These are phyloP conservation scores for Aldrovandia affinis DNA, from an alignment of 2,797 vertebrate species.

Conservation along the genomic window DNA sequence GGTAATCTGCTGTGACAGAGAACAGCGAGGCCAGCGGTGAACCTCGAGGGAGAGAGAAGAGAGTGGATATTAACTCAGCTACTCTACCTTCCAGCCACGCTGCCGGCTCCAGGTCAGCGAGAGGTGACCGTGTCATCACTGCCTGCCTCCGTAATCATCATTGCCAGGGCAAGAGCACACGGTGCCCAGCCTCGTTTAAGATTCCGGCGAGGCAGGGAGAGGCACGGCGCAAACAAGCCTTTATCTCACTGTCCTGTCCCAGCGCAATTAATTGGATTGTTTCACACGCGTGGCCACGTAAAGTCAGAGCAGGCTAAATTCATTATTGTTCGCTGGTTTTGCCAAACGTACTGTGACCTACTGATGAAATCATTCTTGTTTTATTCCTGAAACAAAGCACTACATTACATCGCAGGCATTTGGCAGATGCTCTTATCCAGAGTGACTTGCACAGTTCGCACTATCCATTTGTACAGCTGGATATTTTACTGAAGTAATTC, in stretches of 20 bases:
- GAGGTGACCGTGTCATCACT: conserved; percentile 38
- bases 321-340: conserved; percentile 12
- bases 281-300: conserved; percentile 17
- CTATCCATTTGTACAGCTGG: too few species aligned
- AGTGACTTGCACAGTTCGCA: too few species aligned
- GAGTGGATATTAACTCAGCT: conserved; percentile 39
- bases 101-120: conserved; percentile 35
- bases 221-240: neutral
- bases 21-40: conserved; percentile 36
- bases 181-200: neutral
- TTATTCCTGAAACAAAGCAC: neutral
- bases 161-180: conserved; percentile 1
- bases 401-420: neutral
- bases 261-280: conserved; percentile 27
- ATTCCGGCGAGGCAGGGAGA: conserved; percentile 2
- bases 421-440: too few species aligned
- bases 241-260: conserved; percentile 20
- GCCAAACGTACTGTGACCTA: neutral
- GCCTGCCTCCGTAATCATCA: conserved; percentile 25
- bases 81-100: conserved; percentile 29
- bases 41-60: conserved; percentile 18
- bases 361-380: neutral
- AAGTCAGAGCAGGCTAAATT: neutral
- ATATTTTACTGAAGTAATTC: too few species aligned
- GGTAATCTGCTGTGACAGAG: conserved; percentile 45